A percentile compares a stretch with the other conserved stretches of the same genome.
phyloP scores from a whole-genome alignment of 2,113 vertebrate species.

The Glaucidium brasilianum region DNA sequence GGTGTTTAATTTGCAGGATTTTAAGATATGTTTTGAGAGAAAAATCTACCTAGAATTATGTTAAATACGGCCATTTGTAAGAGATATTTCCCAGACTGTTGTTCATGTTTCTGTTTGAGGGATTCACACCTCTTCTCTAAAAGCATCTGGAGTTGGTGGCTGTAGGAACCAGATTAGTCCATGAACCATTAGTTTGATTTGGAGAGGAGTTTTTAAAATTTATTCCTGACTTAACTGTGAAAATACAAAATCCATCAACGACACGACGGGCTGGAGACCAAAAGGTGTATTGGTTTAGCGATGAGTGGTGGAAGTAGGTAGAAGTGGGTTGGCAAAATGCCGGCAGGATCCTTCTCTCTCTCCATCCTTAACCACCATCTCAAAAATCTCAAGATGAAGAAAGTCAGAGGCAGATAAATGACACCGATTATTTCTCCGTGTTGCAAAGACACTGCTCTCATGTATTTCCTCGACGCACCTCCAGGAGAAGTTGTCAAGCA shows the following conservation, averaged over 20 bases:
- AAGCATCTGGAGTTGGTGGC: neutral
- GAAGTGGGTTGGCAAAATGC: neutral
- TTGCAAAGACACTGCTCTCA: neutral
- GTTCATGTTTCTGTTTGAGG: neutral
- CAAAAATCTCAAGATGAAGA: neutral
- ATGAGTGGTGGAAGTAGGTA: neutral
- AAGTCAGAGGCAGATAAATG: neutral
- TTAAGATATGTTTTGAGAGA: neutral
- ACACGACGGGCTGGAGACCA: neutral
- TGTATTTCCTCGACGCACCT: neutral
- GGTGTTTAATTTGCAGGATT: neutral
- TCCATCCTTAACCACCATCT: neutral
- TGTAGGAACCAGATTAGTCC: neutral
- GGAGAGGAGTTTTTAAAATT: neutral
- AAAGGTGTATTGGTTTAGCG: neutral
- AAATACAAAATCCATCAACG: neutral
- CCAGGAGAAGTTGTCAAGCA: neutral
- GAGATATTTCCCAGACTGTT: neutral
- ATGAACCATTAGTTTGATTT: neutral
- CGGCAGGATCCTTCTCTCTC: neutral
- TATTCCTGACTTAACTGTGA: neutral
- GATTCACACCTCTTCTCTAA: neutral
- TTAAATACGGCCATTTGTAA: neutral
- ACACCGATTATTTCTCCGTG: neutral
- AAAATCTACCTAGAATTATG: neutral